phyloP scores from a whole-genome alignment of 2,113 vertebrate genomes.

The Myotis lucifugus region DNA sequence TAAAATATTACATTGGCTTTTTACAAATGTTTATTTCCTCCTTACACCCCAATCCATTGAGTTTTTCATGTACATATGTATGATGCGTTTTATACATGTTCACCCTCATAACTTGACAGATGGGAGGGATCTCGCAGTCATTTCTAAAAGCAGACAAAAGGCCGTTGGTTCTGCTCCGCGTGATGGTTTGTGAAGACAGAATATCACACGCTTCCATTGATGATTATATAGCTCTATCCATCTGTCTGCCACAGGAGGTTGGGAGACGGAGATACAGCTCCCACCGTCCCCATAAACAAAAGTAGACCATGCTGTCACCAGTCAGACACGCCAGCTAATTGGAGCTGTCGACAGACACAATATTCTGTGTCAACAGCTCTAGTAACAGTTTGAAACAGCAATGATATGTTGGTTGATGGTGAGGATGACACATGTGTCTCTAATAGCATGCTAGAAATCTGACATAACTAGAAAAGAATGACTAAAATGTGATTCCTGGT shows the following conservation, averaged over 20 bases:
- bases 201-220: conserved; percentile 87
- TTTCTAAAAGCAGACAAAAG: conserved; percentile 88
- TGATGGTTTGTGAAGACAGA: conserved; percentile 88
- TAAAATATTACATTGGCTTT: conserved; percentile 32
- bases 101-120: conserved; percentile 87
- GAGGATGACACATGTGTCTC: conserved; percentile 88
- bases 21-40: background rate
- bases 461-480: conserved; percentile 89
- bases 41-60: background rate
- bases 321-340: conserved; percentile 90
- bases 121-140: conserved; percentile 87
- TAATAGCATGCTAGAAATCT: conserved; percentile 88
- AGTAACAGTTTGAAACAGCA: conserved; percentile 91
- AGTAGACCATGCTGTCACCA: conserved; percentile 90
- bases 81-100: conserved; percentile 84
- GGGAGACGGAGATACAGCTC: conserved; percentile 87
- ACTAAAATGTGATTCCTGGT: conserved; percentile 84
- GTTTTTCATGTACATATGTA: conserved; percentile 47
- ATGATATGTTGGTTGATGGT: conserved; percentile 91
- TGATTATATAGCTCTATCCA: conserved; percentile 91
- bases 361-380: conserved; percentile 90
- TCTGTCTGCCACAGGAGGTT: conserved; percentile 89
- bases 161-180: conserved; percentile 85
- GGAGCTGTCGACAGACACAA: conserved; percentile 91
- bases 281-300: conserved; percentile 89